A percentile compares a stretch with the other conserved stretches of the same genome.
phyloP scores from a whole-genome alignment of 1,140 invertebrate genomes.

The Pentalonia nigronervosa region DNA sequence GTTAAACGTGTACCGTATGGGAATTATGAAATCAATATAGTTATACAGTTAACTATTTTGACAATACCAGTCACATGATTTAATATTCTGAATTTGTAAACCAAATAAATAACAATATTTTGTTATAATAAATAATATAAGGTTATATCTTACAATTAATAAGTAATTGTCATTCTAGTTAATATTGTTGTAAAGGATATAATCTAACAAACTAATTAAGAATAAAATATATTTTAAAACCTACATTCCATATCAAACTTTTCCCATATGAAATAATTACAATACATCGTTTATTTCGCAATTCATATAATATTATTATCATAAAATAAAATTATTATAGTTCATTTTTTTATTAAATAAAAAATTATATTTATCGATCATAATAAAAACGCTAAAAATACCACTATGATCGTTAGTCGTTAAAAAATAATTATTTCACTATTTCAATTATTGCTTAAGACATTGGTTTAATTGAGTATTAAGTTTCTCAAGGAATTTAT shows the following conservation, averaged over 20 bases:
- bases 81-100: no score
- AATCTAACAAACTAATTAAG: not conserved
- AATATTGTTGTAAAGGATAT: not conserved
- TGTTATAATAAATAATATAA: not conserved
- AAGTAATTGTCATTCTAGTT: not conserved
- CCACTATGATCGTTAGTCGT: not conserved
- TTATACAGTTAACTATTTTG: no score
- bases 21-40: no score
- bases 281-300: not conserved
- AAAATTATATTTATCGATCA: not conserved
- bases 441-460: not conserved
- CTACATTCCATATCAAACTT: not conserved
- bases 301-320: not conserved
- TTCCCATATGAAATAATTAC: not conserved
- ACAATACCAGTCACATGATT: no score
- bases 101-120: no score
- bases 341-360: not conserved
- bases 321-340: not conserved
- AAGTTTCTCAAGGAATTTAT: not conserved
- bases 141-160: not conserved
- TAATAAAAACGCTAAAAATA: constrained; percentile 20
- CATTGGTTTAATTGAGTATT: not conserved
- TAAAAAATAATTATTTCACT: not conserved
- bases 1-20: not conserved
- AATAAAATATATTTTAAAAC: not conserved